Conservation (phyloP, 1,140 invertebrate genomes). For the Megalonaias nervosa region DNA sequence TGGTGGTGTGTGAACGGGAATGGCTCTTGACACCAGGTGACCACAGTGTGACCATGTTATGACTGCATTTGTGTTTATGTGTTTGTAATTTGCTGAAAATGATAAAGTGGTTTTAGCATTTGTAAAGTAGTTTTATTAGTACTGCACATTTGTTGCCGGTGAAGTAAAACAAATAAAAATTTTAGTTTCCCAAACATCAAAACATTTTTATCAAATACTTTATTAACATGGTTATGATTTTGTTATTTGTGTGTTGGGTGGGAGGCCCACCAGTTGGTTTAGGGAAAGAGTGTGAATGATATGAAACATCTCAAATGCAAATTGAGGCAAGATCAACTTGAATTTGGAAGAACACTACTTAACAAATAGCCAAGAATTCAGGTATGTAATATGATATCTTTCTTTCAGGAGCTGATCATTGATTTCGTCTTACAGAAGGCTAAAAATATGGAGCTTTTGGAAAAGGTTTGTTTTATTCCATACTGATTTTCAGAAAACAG, state of each 20-base stretch:
- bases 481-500: not conserved
- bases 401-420: conserved; percentile 45
- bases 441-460: conserved; percentile 52
- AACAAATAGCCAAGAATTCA: not conserved
- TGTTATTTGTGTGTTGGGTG: not conserved
- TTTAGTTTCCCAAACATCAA: no score
- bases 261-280: not conserved
- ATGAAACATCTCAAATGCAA: not conserved
- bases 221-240: no score
- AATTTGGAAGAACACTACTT: not conserved
- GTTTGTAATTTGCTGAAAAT: no score
- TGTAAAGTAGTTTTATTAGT: no score
- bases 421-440: conserved; percentile 53
- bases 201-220: no score
- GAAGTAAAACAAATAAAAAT: no score
- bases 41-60: no score
- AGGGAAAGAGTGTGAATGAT: not conserved
- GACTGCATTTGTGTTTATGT: no score
- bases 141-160: no score
- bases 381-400: conserved; percentile 3
- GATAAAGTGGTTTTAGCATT: no score
- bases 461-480: conserved; percentile 49
- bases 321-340: not conserved
- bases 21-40: no score
- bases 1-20: no score